phyloP scores from a whole-genome alignment of 2,888 invertebrate species.

The Portevinia maculata region DNA sequence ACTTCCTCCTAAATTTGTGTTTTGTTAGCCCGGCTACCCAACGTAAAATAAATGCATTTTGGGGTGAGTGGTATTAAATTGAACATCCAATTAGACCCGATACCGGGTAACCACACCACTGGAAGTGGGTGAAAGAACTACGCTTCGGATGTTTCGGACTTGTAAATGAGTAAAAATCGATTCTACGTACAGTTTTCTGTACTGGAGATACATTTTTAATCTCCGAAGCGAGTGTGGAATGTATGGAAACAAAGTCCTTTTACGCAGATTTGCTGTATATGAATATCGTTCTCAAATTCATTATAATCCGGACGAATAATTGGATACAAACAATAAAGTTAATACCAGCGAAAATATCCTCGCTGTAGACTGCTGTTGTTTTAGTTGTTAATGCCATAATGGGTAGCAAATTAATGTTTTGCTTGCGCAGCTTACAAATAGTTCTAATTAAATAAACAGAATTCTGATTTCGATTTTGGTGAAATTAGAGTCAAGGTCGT shows the following conservation, averaged over 20 bases:
- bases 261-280: neutral
- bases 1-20: slow-evolving; percentile 27
- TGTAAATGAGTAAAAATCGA: slow-evolving; percentile 33
- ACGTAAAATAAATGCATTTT: slow-evolving; percentile 26
- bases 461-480: slow-evolving; percentile 16
- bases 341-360: slow-evolving; percentile 8
- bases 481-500: neutral
- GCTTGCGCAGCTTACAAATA: slow-evolving; percentile 43
- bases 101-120: neutral
- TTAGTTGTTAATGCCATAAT: slow-evolving; percentile 43
- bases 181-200: slow-evolving; percentile 6
- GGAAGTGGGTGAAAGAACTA: neutral
- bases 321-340: slow-evolving; percentile 43
- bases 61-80: slow-evolving; percentile 35
- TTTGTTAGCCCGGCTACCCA: slow-evolving; percentile 16
- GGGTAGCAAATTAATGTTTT: slow-evolving; percentile 54
- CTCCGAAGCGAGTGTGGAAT: neutral
- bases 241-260: neutral
- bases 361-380: slow-evolving; percentile 18
- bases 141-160: neutral
- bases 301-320: slow-evolving; percentile 37
- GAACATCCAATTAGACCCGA: slow-evolving; percentile 44
- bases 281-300: slow-evolving; percentile 24
- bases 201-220: neutral
- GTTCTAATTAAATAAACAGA: slow-evolving; percentile 43